Conservation (phyloP, 2,113 vertebrate species). For the Vulpes vulpes region DNA sequence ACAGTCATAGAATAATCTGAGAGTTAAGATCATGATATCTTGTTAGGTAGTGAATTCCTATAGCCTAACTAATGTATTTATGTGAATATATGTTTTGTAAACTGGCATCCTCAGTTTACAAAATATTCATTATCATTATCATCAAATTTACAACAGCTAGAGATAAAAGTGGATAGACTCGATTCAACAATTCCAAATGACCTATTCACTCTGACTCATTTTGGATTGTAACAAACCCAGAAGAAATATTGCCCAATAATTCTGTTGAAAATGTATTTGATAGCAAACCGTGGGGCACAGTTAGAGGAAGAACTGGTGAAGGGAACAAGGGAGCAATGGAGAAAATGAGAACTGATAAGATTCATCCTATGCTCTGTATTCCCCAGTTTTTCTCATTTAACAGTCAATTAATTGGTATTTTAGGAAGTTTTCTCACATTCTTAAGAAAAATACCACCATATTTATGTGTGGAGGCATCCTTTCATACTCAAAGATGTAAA, state of each 20-base stretch:
- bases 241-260: background rate
- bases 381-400: background rate
- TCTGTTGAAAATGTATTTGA: background rate
- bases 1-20: background rate
- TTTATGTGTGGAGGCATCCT: background rate
- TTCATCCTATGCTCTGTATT: background rate
- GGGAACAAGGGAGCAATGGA: background rate
- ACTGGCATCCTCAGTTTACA: background rate
- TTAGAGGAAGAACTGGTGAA: background rate
- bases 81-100: background rate
- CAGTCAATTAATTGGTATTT: background rate
- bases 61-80: background rate
- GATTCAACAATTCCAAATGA: background rate
- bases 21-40: background rate
- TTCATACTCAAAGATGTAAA: slow-evolving; percentile 37
- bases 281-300: background rate
- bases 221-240: background rate
- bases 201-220: background rate
- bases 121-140: background rate
- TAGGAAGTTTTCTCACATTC: slow-evolving; percentile 41
- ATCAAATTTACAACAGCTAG: background rate
- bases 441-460: background rate
- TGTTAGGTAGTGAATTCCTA: background rate
- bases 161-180: background rate
- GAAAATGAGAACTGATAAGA: background rate